Percentiles rank a stretch among this genome's conserved stretches.
Evolutionary conservation across 1,140 invertebrate genomes (phyloP).

Genomic region (Drosophila malerkotliana): DNA sequence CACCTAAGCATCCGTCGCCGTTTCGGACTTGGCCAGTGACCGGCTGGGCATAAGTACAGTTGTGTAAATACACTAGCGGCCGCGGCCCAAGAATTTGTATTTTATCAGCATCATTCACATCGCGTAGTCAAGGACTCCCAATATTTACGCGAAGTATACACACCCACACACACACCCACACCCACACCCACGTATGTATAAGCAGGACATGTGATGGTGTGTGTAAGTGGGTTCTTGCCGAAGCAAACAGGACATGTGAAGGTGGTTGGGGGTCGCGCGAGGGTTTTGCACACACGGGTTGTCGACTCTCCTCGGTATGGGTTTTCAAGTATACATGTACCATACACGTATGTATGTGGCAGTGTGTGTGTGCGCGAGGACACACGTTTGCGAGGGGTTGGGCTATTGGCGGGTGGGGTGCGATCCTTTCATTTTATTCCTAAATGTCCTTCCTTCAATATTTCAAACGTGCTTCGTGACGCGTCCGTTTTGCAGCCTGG

Average conservation of each 20-base stretch:
- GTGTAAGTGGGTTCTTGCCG: slow-evolving; percentile 68
- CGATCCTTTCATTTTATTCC: slow-evolving; percentile 83
- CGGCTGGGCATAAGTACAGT: slow-evolving; percentile 77
- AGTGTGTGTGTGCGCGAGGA: slow-evolving; percentile 48
- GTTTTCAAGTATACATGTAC: slow-evolving; percentile 2
- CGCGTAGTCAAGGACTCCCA: slow-evolving; percentile 82
- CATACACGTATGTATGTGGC: slow-evolving; percentile 24
- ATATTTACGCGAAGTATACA: slow-evolving; percentile 81
- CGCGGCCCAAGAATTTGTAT: slow-evolving; percentile 82
- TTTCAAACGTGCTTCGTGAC: slow-evolving; percentile 82
- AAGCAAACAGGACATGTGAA: slow-evolving; percentile 77
- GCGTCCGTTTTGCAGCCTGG: slow-evolving; percentile 77
- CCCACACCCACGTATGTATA: background rate
- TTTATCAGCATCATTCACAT: slow-evolving; percentile 82
- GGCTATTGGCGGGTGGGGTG: slow-evolving; percentile 50
- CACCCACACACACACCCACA: slow-evolving; percentile 19
- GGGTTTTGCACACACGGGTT: slow-evolving; percentile 65
- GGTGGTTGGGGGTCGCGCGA: slow-evolving; percentile 45
- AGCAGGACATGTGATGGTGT: slow-evolving; percentile 26
- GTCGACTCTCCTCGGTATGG: slow-evolving; percentile 11
- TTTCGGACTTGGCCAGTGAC: slow-evolving; percentile 57
- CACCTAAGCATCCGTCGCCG: slow-evolving; percentile 2
- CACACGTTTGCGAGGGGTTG: slow-evolving; percentile 34
- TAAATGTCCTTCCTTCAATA: slow-evolving; percentile 84
- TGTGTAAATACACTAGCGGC: slow-evolving; percentile 81